Percentiles rank a stretch among this genome's conserved stretches.
phyloP scores from a whole-genome alignment of 2,888 invertebrate species.

The Orgyia antiqua region DNA sequence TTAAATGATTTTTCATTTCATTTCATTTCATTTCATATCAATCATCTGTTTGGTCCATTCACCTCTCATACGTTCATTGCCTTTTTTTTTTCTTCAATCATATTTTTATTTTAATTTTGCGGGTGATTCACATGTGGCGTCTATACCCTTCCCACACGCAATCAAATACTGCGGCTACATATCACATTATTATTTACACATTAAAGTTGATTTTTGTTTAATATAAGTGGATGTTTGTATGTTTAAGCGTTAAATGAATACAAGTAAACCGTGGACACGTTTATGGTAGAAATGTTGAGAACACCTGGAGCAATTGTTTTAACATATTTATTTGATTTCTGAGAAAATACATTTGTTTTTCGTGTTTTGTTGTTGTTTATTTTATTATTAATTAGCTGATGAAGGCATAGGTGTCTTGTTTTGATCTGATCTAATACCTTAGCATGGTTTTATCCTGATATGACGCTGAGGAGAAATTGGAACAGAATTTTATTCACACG shows the following conservation, averaged over 20 bases:
- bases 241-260: slow-evolving; percentile 53
- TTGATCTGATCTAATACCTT: not conserved
- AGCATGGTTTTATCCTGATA: too few species aligned
- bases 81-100: slow-evolving; percentile 38
- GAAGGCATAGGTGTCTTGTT: not conserved
- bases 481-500: too few species aligned
- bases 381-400: slow-evolving; percentile 19
- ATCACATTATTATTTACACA: slow-evolving; percentile 7
- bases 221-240: slow-evolving; percentile 12
- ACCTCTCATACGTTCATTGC: slow-evolving; percentile 42
- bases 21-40: too few species aligned
- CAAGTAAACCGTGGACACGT: slow-evolving; percentile 53
- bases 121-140: slow-evolving; percentile 62
- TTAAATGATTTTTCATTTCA: too few species aligned
- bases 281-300: slow-evolving; percentile 48
- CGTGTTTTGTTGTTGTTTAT: slow-evolving; percentile 20
- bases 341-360: slow-evolving; percentile 31
- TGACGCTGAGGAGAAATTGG: too few species aligned
- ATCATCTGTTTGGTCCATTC: slow-evolving; percentile 40
- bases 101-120: slow-evolving; percentile 51
- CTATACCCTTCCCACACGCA: slow-evolving; percentile 47
- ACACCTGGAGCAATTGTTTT: slow-evolving; percentile 51
- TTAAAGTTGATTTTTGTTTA: slow-evolving; percentile 13
- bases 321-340: slow-evolving; percentile 47
- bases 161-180: not conserved